Conservation (phyloP, 2,797 vertebrate species). For the Microctenopoma steveboyesi region DNA sequence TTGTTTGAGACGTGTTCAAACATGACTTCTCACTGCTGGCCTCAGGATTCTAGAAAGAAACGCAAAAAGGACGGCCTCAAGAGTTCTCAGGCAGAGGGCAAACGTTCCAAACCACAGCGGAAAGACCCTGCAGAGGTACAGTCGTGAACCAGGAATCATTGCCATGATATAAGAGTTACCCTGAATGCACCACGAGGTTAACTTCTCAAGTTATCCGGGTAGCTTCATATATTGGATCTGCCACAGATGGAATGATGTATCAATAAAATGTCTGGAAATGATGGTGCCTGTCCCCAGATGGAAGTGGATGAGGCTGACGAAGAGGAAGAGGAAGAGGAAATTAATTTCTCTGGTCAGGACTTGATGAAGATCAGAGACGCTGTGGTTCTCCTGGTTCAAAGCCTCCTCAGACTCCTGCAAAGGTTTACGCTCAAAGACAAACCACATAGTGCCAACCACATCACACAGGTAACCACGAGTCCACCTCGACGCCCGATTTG, state of each 20-base stretch:
- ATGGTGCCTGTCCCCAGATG: conserved; percentile 54
- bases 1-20: conserved; percentile 90
- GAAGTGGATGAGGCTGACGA: conserved; percentile 77
- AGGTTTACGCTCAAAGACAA: conserved; percentile 89
- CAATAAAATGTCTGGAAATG: background rate
- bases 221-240: background rate
- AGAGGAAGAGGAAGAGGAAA: conserved; percentile 79
- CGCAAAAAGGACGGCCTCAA: conserved; percentile 86
- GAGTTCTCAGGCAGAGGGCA: conserved; percentile 79
- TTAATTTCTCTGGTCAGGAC: conserved; percentile 85
- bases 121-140: conserved; percentile 74
- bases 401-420: conserved; percentile 87
- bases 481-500: accelerated
- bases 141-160: background rate
- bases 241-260: background rate
- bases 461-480: conserved; percentile 81
- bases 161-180: no score
- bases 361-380: conserved; percentile 84
- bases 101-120: conserved; percentile 81
- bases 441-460: conserved; percentile 83
- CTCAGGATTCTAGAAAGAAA: conserved; percentile 84
- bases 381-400: conserved; percentile 85
- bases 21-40: conserved; percentile 87
- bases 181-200: no score
- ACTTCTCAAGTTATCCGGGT: no score